A percentile compares a stretch with the other conserved stretches of the same genome.
Conservation (phyloP, 2,888 invertebrate genomes). For the Synergus umbraculus region DNA sequence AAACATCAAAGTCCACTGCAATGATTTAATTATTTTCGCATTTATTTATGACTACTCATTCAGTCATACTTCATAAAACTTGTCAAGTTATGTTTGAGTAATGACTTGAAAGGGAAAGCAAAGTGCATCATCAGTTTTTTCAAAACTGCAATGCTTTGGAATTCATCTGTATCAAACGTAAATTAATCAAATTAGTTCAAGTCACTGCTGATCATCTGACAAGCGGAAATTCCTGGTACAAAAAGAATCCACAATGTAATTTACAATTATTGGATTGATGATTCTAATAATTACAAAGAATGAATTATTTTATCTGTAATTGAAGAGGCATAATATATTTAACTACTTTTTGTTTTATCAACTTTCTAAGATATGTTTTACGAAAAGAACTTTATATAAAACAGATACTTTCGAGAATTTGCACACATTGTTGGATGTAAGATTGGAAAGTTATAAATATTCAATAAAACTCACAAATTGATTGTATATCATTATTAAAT, state of each 20-base stretch:
- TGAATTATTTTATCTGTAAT: no score
- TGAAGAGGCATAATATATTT: no score
- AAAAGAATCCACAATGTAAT: neutral
- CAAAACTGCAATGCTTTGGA: neutral
- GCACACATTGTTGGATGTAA: neutral
- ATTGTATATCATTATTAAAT: neutral
- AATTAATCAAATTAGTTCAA: neutral
- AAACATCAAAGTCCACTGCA: constrained; percentile 16
- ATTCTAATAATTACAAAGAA: neutral
- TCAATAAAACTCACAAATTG: neutral
- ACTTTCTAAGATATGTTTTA: neutral
- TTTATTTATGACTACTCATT: constrained; percentile 31
- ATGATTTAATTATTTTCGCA: constrained; percentile 34
- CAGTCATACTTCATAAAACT: constrained; percentile 26
- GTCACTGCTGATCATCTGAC: neutral
- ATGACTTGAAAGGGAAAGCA: constrained; percentile 31
- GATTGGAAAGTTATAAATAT: neutral
- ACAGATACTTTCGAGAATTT: neutral
- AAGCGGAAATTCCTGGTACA: no score
- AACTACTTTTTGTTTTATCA: no score
- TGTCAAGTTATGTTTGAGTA: neutral
- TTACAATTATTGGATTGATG: neutral
- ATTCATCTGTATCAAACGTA: neutral
- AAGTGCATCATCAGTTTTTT: neutral
- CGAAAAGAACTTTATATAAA: no score